phyloP scores from a whole-genome alignment of 2,113 vertebrate species.

The Laticauda laticaudata region DNA sequence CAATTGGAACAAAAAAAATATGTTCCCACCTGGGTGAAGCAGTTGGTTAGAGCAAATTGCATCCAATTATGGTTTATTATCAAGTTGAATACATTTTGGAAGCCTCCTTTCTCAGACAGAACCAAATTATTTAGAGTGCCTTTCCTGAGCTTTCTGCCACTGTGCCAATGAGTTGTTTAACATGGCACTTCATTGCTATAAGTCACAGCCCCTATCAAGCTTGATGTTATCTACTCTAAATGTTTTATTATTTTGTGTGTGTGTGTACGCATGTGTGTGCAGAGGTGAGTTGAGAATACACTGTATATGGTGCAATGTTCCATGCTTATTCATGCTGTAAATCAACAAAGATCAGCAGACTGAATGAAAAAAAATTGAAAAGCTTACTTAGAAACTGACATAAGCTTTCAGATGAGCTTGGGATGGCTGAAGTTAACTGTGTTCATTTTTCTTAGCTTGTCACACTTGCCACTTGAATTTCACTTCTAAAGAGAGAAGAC shows the following conservation, averaged over 20 bases:
- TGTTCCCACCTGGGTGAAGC: neutral
- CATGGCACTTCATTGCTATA: constrained; percentile 67
- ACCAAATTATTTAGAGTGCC: constrained; percentile 66
- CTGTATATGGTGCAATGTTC: constrained; percentile 71
- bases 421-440: constrained; percentile 75
- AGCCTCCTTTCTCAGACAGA: constrained; percentile 49
- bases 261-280: neutral
- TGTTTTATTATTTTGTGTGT: constrained; percentile 75
- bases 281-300: constrained; percentile 58
- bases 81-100: constrained; percentile 44
- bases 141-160: constrained; percentile 57
- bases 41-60: constrained; percentile 43
- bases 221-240: constrained; percentile 75
- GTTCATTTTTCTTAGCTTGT: constrained; percentile 79
- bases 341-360: constrained; percentile 80
- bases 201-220: constrained; percentile 69
- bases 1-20: constrained; percentile 29
- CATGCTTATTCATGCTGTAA: constrained; percentile 78
- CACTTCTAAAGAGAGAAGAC: constrained; percentile 72
- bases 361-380: constrained; percentile 77
- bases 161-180: constrained; percentile 74
- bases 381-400: constrained; percentile 81
- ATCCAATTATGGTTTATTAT: constrained; percentile 50
- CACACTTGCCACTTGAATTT: constrained; percentile 77
- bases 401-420: constrained; percentile 75